Base-by-base conservation (phyloP, 2,888 invertebrate species). In the Drosophila ochracea region DNA sequence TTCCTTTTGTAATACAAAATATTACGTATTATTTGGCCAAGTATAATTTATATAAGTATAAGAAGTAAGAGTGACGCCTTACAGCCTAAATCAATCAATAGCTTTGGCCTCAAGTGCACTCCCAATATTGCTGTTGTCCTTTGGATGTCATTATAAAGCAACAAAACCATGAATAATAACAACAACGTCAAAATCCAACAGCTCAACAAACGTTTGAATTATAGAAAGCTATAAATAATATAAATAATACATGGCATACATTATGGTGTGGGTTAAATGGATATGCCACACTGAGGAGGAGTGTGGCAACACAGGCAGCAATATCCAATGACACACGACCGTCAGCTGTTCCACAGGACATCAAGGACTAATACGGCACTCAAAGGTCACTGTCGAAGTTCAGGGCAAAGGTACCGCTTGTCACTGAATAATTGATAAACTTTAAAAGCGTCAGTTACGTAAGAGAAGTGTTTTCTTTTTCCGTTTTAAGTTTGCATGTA, bases 371-470 rank as follows among this genome's bases (percentile, higher is more conserved):
- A 39, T 41, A 59, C 49, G 49, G 30, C 57, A 66, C 67, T 70
- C 55, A 79, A 86, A 89, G 84, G 89, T 76, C 87, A 68, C 52
- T 37, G 69, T 53, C 57, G 58, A 83, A 88, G 90, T 89, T 86
- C 90, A 85, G 79, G 90, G 89, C 57, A 82, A 77, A 77, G 73
- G 80, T 83, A 74, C 53, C 53, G 41, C 53, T 16, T 76, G 76
- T 71, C 73, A 68, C 71, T 89, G 69, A 86, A 85, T 85, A 85
- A 85, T 85, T 85, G 88, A 85, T 84, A 70, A 73, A 78, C 59
- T 78, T 85, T 67, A 67, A 82, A 78, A 74, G 67, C 71, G 68
- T 67, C 67, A 57, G 67, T 52, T 64, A 59, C 21, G 52, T 65
- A 55, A 49, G 35, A 25, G 25, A 35, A 43, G 31, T 31, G 28